These are phyloP conservation scores for Danio albolineatus DNA, from an alignment of 2,797 vertebrate species.

Conservation along the genomic window DNA sequence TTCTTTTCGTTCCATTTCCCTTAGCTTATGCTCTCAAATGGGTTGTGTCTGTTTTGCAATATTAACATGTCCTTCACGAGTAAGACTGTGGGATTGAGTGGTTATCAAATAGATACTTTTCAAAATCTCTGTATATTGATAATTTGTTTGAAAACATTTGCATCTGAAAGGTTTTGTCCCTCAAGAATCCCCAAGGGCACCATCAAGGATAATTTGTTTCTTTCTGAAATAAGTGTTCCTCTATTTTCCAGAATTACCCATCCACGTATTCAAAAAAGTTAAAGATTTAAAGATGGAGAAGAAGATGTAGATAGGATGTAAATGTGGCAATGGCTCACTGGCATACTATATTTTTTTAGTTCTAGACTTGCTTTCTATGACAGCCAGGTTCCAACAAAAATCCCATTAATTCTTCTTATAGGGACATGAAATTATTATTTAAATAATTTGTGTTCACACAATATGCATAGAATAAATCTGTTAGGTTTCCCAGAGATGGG, in stretches of 20 bases:
- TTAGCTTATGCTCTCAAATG: conserved; percentile 57
- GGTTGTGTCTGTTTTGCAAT: conserved; percentile 62
- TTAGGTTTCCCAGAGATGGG: no score
- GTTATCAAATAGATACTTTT: conserved; percentile 56
- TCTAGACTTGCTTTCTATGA: neutral
- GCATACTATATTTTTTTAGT: neutral
- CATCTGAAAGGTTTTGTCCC: conserved; percentile 26
- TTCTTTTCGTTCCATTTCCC: conserved; percentile 56
- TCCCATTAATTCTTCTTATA: neutral
- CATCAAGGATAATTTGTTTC: conserved; percentile 8
- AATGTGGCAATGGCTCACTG: neutral
- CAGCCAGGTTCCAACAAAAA: neutral
- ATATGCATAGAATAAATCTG: no score
- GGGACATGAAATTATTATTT: neutral
- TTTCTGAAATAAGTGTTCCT: neutral
- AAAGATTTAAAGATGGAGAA: neutral
- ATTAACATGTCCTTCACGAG: conserved; percentile 72
- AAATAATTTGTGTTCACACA: neutral
- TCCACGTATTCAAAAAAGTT: neutral
- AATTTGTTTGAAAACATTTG: conserved; percentile 71
- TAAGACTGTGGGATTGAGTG: conserved; percentile 67
- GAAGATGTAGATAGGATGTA: neutral
- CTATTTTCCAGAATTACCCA: conserved; percentile 8
- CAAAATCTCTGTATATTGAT: conserved; percentile 61
- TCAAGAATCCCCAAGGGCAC: neutral